Base-by-base conservation (phyloP, 2,113 vertebrate species). In the Irena cyanogastra region DNA sequence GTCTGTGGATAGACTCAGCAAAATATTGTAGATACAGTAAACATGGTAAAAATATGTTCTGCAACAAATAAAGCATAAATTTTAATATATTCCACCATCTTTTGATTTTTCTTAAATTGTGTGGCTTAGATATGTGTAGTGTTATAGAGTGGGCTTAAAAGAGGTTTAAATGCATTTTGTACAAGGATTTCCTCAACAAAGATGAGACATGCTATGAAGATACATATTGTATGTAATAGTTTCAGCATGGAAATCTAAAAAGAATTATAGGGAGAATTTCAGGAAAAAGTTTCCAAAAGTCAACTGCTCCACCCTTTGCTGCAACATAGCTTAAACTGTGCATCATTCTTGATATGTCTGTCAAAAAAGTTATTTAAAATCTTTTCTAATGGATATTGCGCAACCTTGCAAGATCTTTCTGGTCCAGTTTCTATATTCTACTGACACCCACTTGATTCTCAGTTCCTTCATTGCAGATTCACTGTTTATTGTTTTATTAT, bases 341-440 rank as follows among this genome's bases (percentile, higher is more conserved):
- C 24, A 45, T 66, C 33, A 31, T 78, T 87, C 23, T 71, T 72
- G 12, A 52, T 61, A 47, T 5, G 4, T 41, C 9, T 54, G 30
- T 33, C 23, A 3, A 64, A 60, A 82, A 52, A 16, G 5, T 47
- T 74, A 22, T 65, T 37, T 33, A 37, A 81, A 82, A 47, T 82
- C 3, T 68, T 85, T 68, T 59, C 0, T 0, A 14, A 19, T 83
- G 4, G 4, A 15, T 85, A 54, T 75, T 60, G n/a, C 11, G 44
- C 27, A 68, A 33, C 8, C 2, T 15, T 35, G 6, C 6, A 69
- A 47, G 56, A 20, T 16, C 6, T 60, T 79, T 88, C 33, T 60
- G 8, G 11, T 59, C 22, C 13, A 28, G 20, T 63, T 78, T 42
- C 33, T 81, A n/a, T n/a, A 4, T 30, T 85, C 13, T 22, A 6